These are phyloP conservation scores for Lagorchestes hirsutus DNA, from an alignment of 2,797 vertebrate species.

Conservation along the genomic window DNA sequence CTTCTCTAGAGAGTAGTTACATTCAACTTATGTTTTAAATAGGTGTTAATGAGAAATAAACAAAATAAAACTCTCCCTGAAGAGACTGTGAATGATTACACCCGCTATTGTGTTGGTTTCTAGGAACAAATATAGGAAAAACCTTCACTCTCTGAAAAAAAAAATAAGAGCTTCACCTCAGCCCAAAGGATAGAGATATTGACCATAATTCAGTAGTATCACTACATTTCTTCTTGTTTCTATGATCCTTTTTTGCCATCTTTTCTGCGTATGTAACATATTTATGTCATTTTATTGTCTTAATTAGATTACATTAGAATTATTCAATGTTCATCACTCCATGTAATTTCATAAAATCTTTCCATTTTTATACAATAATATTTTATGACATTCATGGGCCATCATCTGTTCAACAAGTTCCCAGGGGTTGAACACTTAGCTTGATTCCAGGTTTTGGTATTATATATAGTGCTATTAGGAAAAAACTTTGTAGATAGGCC, in stretches of 20 bases:
- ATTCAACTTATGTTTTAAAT: not conserved
- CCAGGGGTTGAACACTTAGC: not conserved
- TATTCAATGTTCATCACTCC: too few species aligned
- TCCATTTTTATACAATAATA: not conserved
- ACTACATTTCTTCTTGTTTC: not conserved
- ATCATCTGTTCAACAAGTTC: not conserved
- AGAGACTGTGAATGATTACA: not conserved
- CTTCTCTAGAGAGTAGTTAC: not conserved
- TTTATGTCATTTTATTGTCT: not conserved
- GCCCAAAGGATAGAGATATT: not conserved
- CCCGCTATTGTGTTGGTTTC: not conserved
- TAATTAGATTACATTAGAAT: too few species aligned
- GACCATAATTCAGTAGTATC: not conserved
- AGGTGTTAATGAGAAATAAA: not conserved
- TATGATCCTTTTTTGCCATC: not conserved
- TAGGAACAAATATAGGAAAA: not conserved
- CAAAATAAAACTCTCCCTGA: not conserved
- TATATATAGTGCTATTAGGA: not conserved
- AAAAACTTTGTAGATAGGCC: not conserved
- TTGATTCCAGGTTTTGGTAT: not conserved
- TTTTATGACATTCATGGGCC: not conserved
- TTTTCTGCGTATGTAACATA: not conserved
- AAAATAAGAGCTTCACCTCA: not conserved
- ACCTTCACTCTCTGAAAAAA: not conserved
- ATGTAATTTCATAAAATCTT: not conserved